Percentiles rank a stretch among this genome's conserved stretches.
phyloP scores from a whole-genome alignment of 2,797 vertebrate genomes.

The Scolopax bukidnonensis region DNA sequence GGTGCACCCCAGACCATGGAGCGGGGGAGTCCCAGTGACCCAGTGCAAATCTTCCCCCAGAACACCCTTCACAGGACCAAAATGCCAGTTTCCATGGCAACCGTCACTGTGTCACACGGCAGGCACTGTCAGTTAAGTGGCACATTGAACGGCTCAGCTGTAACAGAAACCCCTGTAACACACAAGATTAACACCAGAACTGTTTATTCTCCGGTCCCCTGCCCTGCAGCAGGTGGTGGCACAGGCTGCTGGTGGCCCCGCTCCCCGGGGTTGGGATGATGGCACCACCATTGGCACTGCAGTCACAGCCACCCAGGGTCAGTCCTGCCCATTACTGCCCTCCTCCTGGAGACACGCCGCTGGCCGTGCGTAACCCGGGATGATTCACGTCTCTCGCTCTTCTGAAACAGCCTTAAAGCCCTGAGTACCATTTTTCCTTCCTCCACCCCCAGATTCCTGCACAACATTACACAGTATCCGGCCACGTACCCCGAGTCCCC shows the following conservation, averaged over 20 bases:
- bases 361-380: not conserved
- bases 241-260: not conserved
- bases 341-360: not conserved
- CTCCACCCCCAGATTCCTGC: not conserved
- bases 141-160: not conserved
- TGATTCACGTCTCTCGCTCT: not conserved
- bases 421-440: not conserved
- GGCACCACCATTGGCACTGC: not conserved
- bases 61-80: not conserved
- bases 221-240: not conserved
- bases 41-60: slow-evolving; percentile 7
- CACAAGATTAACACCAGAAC: not conserved
- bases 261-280: not conserved
- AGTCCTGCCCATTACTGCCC: not conserved
- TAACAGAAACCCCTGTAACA: not conserved
- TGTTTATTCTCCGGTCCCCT: not conserved
- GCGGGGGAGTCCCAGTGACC: not conserved
- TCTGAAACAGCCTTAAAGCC: not conserved
- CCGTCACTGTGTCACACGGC: not conserved
- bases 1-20: not conserved
- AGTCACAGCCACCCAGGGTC: not conserved
- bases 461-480: not conserved
- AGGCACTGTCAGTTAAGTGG: not conserved
- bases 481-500: not conserved
- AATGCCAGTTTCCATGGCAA: slow-evolving; percentile 63